Conservation (phyloP, 2,113 vertebrate genomes). For the Excalfactoria chinensis region DNA sequence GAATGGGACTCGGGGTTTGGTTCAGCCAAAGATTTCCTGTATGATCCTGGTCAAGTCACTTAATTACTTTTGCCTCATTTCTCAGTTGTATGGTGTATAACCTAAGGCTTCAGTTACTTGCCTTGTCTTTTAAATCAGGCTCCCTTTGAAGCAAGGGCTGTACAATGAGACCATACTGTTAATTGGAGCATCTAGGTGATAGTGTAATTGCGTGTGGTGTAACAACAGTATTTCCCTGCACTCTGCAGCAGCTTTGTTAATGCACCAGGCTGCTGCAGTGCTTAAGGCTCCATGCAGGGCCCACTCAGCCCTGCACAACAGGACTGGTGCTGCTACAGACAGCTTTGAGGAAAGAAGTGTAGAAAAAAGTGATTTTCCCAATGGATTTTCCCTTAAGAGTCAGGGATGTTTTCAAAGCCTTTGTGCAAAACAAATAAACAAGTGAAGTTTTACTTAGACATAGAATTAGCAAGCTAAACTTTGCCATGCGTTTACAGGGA, state of each 20-base stretch:
- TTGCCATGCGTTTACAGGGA: neutral
- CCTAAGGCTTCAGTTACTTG: slow-evolving; percentile 70
- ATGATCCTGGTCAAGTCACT: slow-evolving; percentile 72
- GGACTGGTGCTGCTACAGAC: accelerated
- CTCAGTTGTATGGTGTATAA: slow-evolving; percentile 61
- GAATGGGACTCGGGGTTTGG: slow-evolving; percentile 57
- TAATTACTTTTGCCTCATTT: slow-evolving; percentile 70
- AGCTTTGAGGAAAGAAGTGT: neutral
- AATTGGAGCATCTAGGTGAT: slow-evolving; percentile 66
- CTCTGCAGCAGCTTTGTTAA: slow-evolving; percentile 24
- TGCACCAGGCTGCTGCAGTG: neutral
- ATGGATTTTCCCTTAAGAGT: neutral
- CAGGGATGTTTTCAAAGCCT: neutral
- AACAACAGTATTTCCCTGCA: slow-evolving; percentile 44
- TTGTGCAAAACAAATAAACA: neutral
- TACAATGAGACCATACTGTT: slow-evolving; percentile 54
- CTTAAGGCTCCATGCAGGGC: neutral
- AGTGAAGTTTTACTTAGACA: slow-evolving; percentile 15
- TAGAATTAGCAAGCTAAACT: neutral
- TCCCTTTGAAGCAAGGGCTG: slow-evolving; percentile 54
- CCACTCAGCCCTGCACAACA: accelerated
- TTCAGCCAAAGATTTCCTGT: slow-evolving; percentile 68
- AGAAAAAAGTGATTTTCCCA: neutral
- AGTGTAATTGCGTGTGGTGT: slow-evolving; percentile 33
- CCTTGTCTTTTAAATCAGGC: slow-evolving; percentile 68